Conservation (phyloP, 2,888 invertebrate genomes). For the Geophilus truncorum region DNA sequence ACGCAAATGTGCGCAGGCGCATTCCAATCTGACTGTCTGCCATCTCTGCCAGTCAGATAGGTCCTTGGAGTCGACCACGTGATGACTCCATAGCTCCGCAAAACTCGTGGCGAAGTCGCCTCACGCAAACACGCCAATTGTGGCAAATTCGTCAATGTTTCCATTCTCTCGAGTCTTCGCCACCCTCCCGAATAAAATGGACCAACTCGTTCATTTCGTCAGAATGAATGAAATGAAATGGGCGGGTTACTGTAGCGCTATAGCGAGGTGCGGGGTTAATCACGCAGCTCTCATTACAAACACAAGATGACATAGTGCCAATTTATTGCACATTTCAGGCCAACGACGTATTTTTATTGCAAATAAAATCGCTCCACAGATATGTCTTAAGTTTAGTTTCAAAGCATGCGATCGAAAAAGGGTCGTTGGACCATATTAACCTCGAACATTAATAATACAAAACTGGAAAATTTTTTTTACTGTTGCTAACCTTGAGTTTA, state of each 20-base stretch:
- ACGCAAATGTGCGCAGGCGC: slow-evolving; percentile 3
- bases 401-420: neutral
- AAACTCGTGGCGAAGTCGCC: neutral
- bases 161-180: neutral
- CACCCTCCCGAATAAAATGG: neutral
- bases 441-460: neutral
- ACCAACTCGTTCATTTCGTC: neutral
- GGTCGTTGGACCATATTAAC: neutral
- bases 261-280: slow-evolving; percentile 2
- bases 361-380: neutral
- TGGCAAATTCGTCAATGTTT: slow-evolving; percentile 1
- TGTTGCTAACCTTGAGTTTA: too few relatives aligned
- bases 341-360: slow-evolving; percentile 14
- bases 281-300: neutral
- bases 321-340: slow-evolving; percentile 18
- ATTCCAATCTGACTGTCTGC: slow-evolving; percentile 13
- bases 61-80: slow-evolving; percentile 20
- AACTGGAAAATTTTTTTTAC: too few relatives aligned
- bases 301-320: neutral
- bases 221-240: neutral
- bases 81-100: neutral
- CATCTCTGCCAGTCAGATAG: slow-evolving; percentile 15
- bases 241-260: neutral
- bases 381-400: neutral
- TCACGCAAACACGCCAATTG: neutral